Evolutionary conservation across 2,797 vertebrate genomes (phyloP).

Genomic region (Cercopithecus hamlyni): DNA sequence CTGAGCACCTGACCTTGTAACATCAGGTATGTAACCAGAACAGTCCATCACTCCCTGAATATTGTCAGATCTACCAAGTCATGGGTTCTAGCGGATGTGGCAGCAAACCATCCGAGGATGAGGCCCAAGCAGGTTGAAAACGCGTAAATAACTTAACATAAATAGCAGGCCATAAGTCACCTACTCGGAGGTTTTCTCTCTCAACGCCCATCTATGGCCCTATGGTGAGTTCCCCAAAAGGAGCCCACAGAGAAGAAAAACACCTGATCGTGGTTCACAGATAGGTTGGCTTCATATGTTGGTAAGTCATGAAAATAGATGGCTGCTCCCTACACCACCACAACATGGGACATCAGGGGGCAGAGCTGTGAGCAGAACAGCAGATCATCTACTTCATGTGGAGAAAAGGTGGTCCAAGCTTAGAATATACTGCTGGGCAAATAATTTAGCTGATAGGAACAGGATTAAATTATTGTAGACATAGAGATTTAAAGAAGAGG

Average conservation of each 20-base stretch:
- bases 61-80: neutral
- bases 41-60: neutral
- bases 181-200: neutral
- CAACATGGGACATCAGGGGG: neutral
- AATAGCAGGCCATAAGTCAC: neutral
- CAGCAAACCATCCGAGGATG: neutral
- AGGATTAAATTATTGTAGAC: neutral
- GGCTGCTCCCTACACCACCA: neutral
- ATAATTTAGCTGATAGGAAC: neutral
- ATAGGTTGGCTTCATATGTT: neutral
- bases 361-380: neutral
- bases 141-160: neutral
- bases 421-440: neutral
- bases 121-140: neutral
- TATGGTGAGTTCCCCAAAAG: neutral
- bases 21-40: neutral
- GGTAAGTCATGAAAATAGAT: neutral
- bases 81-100: neutral
- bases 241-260: neutral
- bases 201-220: neutral
- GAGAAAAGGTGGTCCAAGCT: neutral
- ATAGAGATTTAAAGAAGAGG: neutral
- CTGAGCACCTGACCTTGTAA: neutral
- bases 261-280: neutral
- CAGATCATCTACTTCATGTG: neutral